Percentiles rank a stretch among this genome's conserved stretches.
These are phyloP conservation scores for Otis tarda DNA, from an alignment of 2,113 vertebrate species.

Conservation along the genomic window DNA sequence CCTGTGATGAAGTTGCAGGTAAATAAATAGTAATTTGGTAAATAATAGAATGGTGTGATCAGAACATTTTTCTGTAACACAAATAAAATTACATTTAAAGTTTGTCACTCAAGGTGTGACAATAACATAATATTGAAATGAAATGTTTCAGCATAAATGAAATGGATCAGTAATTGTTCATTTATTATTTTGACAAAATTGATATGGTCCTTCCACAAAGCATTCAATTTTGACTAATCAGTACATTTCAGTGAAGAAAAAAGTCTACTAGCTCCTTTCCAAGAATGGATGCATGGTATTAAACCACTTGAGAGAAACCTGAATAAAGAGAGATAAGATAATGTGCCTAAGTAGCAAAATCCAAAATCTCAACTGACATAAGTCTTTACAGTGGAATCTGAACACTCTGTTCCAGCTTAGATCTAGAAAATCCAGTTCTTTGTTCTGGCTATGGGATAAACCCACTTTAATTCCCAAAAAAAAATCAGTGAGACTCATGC, in stretches of 20 bases:
- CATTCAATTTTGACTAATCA: background rate
- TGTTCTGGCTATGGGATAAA: background rate
- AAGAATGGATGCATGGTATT: background rate
- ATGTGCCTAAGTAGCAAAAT: background rate
- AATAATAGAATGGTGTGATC: background rate
- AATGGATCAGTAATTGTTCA: background rate
- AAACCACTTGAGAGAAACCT: background rate
- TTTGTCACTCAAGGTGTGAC: background rate
- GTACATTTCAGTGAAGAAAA: background rate
- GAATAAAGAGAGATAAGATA: background rate
- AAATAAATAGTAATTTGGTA: background rate
- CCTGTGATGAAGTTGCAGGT: background rate
- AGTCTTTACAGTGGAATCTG: background rate
- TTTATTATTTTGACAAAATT: background rate
- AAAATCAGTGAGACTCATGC: background rate
- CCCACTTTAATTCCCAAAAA: background rate
- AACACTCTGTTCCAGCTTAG: background rate
- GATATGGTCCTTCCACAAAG: background rate
- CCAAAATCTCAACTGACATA: background rate
- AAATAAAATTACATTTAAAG: background rate
- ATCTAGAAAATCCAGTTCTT: background rate
- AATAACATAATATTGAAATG: background rate
- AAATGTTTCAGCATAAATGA: background rate
- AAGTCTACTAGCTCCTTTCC: background rate
- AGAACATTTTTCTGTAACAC: background rate